phyloP scores from a whole-genome alignment of 2,888 invertebrate species.

The Tipula confusa region DNA sequence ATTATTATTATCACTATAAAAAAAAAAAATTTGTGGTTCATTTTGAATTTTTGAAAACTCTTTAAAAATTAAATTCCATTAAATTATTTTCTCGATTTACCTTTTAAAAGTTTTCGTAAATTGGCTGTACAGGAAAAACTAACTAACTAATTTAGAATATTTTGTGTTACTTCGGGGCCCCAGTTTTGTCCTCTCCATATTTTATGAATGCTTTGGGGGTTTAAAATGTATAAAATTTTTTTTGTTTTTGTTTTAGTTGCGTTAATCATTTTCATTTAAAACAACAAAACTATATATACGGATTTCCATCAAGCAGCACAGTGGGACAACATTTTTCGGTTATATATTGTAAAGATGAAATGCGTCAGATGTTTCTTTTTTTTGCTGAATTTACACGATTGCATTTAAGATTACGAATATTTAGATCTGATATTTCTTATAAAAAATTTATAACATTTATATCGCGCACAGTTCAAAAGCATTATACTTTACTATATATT shows the following conservation, averaged over 20 bases:
- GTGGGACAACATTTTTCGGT: too few relatives aligned
- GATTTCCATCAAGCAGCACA: too few relatives aligned
- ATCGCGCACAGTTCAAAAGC: neutral
- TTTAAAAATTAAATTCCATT: constrained; percentile 20
- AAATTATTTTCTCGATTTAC: neutral
- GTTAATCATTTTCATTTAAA: neutral
- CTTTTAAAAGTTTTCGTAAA: neutral
- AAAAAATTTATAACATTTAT: neutral
- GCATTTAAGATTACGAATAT: neutral
- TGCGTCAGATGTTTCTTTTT: neutral
- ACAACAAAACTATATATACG: too few relatives aligned
- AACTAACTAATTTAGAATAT: neutral
- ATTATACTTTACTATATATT: neutral
- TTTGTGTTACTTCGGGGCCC: neutral
- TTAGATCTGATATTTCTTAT: neutral
- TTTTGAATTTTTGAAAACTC: neutral
- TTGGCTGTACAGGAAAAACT: neutral
- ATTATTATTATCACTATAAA: too few relatives aligned
- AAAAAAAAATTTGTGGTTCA: neutral
- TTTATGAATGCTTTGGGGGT: neutral
- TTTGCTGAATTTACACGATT: neutral
- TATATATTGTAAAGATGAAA: too few relatives aligned
- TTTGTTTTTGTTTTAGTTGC: neutral
- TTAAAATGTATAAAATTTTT: neutral
- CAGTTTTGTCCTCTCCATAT: neutral